phyloP scores from a whole-genome alignment of 2,113 vertebrate genomes.

The Rhinolophus ferrumequinum region DNA sequence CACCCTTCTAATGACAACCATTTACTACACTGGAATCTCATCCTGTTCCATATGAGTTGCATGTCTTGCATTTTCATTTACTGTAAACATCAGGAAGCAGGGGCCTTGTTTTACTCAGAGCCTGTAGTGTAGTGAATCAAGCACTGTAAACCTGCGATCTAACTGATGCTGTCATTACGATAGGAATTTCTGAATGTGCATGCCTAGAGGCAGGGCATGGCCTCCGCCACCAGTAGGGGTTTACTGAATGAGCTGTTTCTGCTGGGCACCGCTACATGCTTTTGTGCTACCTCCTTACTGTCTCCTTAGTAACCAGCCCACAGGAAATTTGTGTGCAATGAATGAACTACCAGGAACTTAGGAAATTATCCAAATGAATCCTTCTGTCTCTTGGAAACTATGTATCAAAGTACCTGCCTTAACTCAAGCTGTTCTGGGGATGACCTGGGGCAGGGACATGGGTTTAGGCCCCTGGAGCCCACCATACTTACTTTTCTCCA shows the following conservation, averaged over 20 bases:
- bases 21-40: not conserved
- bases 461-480: not conserved
- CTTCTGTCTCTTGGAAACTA: not conserved
- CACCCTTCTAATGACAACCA: not conserved
- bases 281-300: not conserved
- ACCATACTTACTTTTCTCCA: slow-evolving; percentile 91
- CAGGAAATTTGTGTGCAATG: not conserved
- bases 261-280: not conserved
- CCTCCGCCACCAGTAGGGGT: not conserved
- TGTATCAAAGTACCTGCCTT: not conserved
- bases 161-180: not conserved
- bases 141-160: not conserved
- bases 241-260: not conserved
- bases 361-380: not conserved
- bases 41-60: not conserved
- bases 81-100: not conserved
- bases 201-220: not conserved
- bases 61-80: not conserved
- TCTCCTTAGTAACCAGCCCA: not conserved
- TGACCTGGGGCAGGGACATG: not conserved
- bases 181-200: not conserved
- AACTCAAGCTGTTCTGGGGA: not conserved
- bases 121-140: not conserved
- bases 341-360: not conserved
- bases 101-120: not conserved